Evolutionary conservation across 1,140 invertebrate species (phyloP).

Genomic region (Drosophila varians): DNA sequence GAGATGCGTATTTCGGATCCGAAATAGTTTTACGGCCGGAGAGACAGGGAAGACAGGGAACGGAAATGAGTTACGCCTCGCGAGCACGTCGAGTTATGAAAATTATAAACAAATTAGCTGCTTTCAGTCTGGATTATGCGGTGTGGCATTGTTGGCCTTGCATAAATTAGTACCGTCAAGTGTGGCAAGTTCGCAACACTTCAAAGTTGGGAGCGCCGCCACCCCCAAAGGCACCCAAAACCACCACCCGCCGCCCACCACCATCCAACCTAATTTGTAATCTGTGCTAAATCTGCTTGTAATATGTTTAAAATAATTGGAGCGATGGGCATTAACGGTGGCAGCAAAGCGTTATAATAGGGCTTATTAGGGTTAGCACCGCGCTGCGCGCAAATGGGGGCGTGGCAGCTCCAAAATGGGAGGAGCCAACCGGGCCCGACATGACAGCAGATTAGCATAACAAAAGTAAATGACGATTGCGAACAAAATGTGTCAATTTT

Average conservation of each 20-base stretch:
- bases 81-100: conserved; percentile 76
- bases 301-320: conserved; percentile 80
- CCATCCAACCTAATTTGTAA: conserved; percentile 51
- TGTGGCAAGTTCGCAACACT: conserved; percentile 50
- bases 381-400: not conserved
- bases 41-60: conserved; percentile 1
- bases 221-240: not conserved
- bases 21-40: conserved; percentile 36
- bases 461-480: conserved; percentile 53
- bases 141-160: conserved; percentile 64
- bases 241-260: not conserved
- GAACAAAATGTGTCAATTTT: conserved; percentile 38
- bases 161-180: conserved; percentile 73
- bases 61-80: conserved; percentile 59
- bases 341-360: conserved; percentile 61
- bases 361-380: conserved; percentile 56
- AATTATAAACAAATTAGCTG: conserved; percentile 79
- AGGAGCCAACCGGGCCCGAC: too few relatives aligned
- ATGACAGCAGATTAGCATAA: conserved; percentile 52
- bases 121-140: conserved; percentile 64
- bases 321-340: conserved; percentile 66
- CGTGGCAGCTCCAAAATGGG: conserved; percentile 7
- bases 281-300: conserved; percentile 76
- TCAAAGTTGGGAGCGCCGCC: conserved; percentile 29
- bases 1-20: conserved; percentile 21